Evolutionary conservation across 1,140 invertebrate species (phyloP).

Genomic region (Zophobas atratus): DNA sequence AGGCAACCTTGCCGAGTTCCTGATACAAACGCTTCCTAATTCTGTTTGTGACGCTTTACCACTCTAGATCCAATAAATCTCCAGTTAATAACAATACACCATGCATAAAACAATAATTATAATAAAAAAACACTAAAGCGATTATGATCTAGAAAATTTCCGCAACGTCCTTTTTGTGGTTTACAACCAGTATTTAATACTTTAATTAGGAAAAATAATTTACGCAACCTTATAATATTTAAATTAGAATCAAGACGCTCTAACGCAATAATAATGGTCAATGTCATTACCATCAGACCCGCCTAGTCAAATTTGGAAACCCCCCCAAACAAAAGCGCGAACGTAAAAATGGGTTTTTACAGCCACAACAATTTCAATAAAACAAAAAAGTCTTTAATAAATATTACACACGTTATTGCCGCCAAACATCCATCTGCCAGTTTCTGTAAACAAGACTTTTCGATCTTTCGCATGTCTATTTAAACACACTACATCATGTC

Average conservation of each 20-base stretch:
- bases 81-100: no score
- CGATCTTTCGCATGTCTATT: not conserved
- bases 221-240: slow-evolving; percentile 17
- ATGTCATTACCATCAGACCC: not conserved
- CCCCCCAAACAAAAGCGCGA: not conserved
- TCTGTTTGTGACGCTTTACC: no score
- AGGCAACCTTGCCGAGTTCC: no score
- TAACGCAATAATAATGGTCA: not conserved
- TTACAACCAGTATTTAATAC: slow-evolving; percentile 7
- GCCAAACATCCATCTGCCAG: not conserved
- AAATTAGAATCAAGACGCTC: slow-evolving; percentile 7
- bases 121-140: no score
- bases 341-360: slow-evolving; percentile 2
- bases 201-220: not conserved
- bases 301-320: not conserved
- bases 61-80: no score
- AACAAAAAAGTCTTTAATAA: no score
- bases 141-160: no score
- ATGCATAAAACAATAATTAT: no score
- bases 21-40: no score
- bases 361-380: not conserved
- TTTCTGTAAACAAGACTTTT: slow-evolving; percentile 11
- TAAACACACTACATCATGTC: not conserved
- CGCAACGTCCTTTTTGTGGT: no score
- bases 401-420: not conserved